phyloP scores from a whole-genome alignment of 2,797 vertebrate genomes.

The Coreius guichenoti region DNA sequence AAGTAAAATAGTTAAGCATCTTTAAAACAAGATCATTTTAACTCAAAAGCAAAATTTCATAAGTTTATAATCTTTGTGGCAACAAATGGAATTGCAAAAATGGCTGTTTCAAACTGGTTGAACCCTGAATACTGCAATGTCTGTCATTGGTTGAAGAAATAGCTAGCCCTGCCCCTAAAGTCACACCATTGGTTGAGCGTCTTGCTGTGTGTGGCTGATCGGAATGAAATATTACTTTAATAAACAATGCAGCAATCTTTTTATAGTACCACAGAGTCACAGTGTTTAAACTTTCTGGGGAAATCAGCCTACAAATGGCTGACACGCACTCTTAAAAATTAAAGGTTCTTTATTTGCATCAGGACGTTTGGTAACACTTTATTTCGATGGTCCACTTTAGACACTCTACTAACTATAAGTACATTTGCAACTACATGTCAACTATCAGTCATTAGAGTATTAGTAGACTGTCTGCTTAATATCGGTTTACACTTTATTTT shows the following conservation, averaged over 20 bases:
- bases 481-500: no score
- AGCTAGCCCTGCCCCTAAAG: neutral
- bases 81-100: neutral
- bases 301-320: conserved; percentile 8
- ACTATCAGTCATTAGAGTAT: neutral
- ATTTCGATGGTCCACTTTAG: neutral
- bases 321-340: neutral
- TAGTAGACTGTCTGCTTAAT: neutral
- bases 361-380: neutral
- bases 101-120: neutral
- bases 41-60: neutral
- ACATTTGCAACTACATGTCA: neutral
- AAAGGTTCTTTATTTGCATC: neutral
- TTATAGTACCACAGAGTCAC: neutral
- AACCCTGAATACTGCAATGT: neutral
- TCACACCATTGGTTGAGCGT: neutral
- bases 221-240: neutral
- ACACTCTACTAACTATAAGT: neutral
- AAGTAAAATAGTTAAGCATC: neutral
- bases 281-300: neutral
- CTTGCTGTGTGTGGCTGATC: neutral
- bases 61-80: neutral
- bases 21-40: neutral
- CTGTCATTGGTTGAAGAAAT: neutral
- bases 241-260: neutral